Conservation (phyloP, 2,888 invertebrate genomes). For the Ornithoptera priamus region DNA sequence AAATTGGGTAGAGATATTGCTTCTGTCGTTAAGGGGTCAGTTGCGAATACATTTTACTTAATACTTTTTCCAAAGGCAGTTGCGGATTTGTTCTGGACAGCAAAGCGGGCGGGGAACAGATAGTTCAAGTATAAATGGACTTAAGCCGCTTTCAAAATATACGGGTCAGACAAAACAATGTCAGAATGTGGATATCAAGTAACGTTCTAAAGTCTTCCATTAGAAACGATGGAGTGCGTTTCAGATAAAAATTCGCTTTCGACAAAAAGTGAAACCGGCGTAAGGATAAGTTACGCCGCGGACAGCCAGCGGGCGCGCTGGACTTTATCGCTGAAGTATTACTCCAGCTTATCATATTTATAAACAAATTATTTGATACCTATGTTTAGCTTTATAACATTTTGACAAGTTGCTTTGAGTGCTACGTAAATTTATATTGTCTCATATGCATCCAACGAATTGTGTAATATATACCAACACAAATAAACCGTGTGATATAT, state of each 20-base stretch:
- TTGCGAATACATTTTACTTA: too few relatives aligned
- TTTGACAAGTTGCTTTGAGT: slow-evolving; percentile 33
- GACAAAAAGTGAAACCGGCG: slow-evolving; percentile 13
- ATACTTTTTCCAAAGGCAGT: too few relatives aligned
- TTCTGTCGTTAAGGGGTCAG: too few relatives aligned
- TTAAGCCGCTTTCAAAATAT: too few relatives aligned
- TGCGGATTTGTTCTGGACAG: too few relatives aligned
- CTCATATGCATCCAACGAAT: not conserved
- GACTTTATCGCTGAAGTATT: slow-evolving; percentile 41
- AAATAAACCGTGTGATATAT: not conserved
- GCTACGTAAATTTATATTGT: slow-evolving; percentile 34
- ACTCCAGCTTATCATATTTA: slow-evolving; percentile 43
- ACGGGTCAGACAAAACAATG: too few relatives aligned
- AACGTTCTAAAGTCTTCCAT: too few relatives aligned
- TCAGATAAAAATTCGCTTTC: not conserved
- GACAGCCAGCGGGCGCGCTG: slow-evolving; percentile 33
- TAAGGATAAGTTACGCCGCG: slow-evolving; percentile 28
- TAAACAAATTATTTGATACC: slow-evolving; percentile 45
- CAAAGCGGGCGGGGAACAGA: too few relatives aligned
- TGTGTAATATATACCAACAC: not conserved
- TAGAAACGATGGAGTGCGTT: not conserved
- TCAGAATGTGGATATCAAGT: too few relatives aligned
- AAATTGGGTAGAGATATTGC: too few relatives aligned
- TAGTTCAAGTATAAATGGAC: too few relatives aligned
- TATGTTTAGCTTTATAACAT: slow-evolving; percentile 38